These are phyloP conservation scores for Agrotis ipsilon DNA, from an alignment of 2,888 invertebrate genomes.

Conservation along the genomic window DNA sequence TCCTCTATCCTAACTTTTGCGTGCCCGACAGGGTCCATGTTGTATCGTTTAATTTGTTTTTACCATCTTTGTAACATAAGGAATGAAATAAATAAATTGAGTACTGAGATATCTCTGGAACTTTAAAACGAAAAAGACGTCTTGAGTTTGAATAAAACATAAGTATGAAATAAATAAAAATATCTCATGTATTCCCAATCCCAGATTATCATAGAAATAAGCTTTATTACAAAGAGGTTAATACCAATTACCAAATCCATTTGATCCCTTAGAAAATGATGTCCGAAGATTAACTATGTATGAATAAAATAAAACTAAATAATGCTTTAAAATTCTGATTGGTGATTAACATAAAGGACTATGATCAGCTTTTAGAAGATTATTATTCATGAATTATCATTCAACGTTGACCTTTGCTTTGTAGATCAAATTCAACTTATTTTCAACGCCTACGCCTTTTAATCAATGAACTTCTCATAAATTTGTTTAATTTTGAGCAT, in stretches of 20 bases:
- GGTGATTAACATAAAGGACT: constrained; percentile 45
- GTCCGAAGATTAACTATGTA: constrained; percentile 29
- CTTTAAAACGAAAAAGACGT: constrained; percentile 17
- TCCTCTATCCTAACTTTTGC: too few relatives aligned
- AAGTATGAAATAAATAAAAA: constrained; percentile 4
- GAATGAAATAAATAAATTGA: too few relatives aligned
- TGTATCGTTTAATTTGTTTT: too few relatives aligned
- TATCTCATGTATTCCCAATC: constrained; percentile 1
- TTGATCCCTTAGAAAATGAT: constrained; percentile 37
- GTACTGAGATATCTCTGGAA: too few relatives aligned
- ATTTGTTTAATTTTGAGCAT: background rate
- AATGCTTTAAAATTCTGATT: constrained; percentile 49
- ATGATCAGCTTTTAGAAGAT: constrained; percentile 25
- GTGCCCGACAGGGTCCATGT: too few relatives aligned
- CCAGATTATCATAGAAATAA: constrained; percentile 31
- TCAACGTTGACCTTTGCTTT: constrained; percentile 16
- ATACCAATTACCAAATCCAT: constrained; percentile 16
- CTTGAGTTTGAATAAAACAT: constrained; percentile 30
- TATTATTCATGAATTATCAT: constrained; percentile 36
- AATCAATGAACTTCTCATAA: background rate
- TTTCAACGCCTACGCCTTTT: background rate
- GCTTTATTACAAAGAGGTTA: constrained; percentile 20
- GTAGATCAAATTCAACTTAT: background rate
- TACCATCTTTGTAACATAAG: too few relatives aligned
- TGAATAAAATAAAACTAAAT: constrained; percentile 48